A percentile compares a stretch with the other conserved stretches of the same genome.
Evolutionary conservation across 2,113 vertebrate species (phyloP).

Genomic region (Potamarius usumacintae): DNA sequence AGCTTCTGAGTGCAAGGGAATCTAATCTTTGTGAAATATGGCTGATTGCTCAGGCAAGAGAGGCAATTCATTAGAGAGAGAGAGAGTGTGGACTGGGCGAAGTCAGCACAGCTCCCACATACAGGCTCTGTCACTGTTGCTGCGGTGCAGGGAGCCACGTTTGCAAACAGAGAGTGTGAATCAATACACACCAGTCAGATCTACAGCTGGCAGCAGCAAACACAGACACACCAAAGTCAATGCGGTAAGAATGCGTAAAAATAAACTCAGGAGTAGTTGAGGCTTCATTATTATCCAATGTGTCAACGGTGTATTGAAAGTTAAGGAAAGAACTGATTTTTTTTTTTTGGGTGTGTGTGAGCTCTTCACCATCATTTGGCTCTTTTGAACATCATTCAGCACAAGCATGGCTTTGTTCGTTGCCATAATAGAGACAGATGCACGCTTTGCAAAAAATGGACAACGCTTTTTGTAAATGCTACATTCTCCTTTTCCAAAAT

Average conservation of each 20-base stretch:
- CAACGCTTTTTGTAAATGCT: not conserved
- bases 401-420: not conserved
- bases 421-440: not conserved
- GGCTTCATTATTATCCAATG: slow-evolving; percentile 10
- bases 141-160: slow-evolving; percentile 14
- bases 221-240: slow-evolving; percentile 1
- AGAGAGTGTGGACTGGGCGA: slow-evolving; percentile 4
- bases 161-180: slow-evolving; percentile 27
- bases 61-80: not conserved
- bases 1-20: not conserved
- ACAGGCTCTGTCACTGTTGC: slow-evolving; percentile 1
- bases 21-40: slow-evolving; percentile 2
- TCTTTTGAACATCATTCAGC: not conserved
- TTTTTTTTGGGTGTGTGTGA: slow-evolving; percentile 7
- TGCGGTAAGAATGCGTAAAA: slow-evolving; percentile 19
- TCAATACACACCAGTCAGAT: slow-evolving; percentile 20
- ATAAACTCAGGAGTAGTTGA: not conserved
- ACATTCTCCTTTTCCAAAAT: not conserved
- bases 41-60: not conserved
- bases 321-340: not conserved
- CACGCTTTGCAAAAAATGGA: not conserved
- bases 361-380: not conserved
- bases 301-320: not conserved
- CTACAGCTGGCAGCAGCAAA: slow-evolving; percentile 5
- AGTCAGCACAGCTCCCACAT: slow-evolving; percentile 8